Percentiles rank a stretch among this genome's conserved stretches.
phyloP scores from a whole-genome alignment of 2,888 invertebrate species.

The Eupithecia centaureata region DNA sequence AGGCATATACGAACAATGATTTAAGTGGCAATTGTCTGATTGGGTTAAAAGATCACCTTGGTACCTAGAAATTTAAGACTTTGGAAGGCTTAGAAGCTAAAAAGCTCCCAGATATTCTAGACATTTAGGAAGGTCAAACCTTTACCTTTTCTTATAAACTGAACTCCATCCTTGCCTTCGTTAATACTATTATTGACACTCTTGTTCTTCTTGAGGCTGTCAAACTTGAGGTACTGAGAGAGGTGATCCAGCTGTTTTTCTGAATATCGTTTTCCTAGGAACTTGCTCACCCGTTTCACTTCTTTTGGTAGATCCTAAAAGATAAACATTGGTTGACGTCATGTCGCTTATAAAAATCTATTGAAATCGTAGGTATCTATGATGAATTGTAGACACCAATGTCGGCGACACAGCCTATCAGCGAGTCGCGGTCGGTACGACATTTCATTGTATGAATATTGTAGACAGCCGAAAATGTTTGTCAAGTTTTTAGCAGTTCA shows the following conservation, averaged over 20 bases:
- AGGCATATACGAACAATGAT: no score
- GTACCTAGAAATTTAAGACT: no score
- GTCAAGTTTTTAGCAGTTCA: no score
- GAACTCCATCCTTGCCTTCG: slow-evolving; percentile 55
- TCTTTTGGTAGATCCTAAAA: slow-evolving; percentile 77
- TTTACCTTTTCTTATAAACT: slow-evolving; percentile 76
- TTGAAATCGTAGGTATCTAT: no score
- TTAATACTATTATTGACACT: slow-evolving; percentile 79
- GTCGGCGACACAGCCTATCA: no score
- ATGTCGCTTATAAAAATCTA: neutral
- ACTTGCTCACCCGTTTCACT: slow-evolving; percentile 77
- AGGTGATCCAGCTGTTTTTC: slow-evolving; percentile 73
- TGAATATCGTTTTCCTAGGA: slow-evolving; percentile 73
- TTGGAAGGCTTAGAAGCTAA: no score
- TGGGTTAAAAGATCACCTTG: no score
- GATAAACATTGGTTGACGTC: slow-evolving; percentile 5
- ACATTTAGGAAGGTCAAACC: neutral
- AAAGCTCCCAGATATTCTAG: neutral
- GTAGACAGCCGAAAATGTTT: no score
- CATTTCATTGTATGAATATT: no score
- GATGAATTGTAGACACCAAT: no score
- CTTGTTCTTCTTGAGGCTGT: slow-evolving; percentile 83
- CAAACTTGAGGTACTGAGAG: slow-evolving; percentile 83
- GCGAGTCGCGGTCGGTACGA: no score
- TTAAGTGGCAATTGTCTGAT: no score